Percentiles rank a stretch among this genome's conserved stretches.
Evolutionary conservation across 2,888 invertebrate genomes (phyloP).

Genomic region (Acanthopleura granulata): DNA sequence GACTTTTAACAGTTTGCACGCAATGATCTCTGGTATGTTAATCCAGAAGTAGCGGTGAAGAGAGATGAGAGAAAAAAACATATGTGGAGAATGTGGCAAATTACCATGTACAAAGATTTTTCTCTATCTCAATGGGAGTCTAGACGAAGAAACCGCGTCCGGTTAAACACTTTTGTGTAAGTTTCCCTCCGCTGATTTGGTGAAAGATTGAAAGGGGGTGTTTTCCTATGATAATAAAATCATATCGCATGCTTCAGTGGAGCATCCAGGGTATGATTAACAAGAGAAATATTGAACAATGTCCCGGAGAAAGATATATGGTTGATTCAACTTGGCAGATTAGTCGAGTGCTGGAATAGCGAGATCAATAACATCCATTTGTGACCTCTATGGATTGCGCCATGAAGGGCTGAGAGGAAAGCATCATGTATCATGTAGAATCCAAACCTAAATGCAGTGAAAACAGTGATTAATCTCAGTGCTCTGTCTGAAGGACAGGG

Average conservation of each 20-base stretch:
- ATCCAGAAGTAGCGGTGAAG: too few relatives aligned
- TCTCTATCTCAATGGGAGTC: too few relatives aligned
- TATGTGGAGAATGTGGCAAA: too few relatives aligned
- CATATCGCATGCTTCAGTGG: conserved; percentile 11
- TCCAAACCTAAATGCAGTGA: background rate
- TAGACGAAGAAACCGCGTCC: too few relatives aligned
- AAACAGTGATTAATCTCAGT: conserved; percentile 10
- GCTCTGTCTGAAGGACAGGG: background rate
- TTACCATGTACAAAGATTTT: too few relatives aligned
- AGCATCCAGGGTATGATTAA: conserved; percentile 1
- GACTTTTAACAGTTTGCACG: too few relatives aligned
- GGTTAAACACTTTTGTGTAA: too few relatives aligned
- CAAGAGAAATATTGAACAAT: conserved; percentile 14
- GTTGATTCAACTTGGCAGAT: conserved; percentile 9
- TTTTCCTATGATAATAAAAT: background rate
- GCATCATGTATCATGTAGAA: conserved; percentile 13
- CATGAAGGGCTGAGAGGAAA: background rate
- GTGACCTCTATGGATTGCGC: background rate
- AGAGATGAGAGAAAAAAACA: too few relatives aligned
- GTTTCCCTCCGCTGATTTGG: too few relatives aligned
- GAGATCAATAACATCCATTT: conserved; percentile 13
- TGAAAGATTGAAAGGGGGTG: too few relatives aligned
- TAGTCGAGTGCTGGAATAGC: background rate
- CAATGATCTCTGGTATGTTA: too few relatives aligned
- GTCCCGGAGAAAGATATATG: conserved; percentile 4